Percentiles rank a stretch among this genome's conserved stretches.
Evolutionary conservation across 2,113 vertebrate genomes (phyloP).

Genomic region (Calidris pygmaea): DNA sequence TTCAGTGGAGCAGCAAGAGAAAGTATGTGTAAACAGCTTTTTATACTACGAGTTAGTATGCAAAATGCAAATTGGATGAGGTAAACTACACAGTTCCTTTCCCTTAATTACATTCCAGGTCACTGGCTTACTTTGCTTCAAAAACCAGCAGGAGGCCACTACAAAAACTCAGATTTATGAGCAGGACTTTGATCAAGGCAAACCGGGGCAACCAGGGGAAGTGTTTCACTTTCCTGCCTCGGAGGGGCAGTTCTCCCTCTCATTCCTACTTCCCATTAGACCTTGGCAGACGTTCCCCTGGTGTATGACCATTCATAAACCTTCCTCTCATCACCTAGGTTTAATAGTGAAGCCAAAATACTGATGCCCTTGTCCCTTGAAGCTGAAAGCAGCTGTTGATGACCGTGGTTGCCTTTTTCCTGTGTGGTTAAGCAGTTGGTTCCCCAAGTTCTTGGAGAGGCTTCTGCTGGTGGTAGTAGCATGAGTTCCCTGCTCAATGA

Average conservation of each 20-base stretch:
- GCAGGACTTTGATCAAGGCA: neutral
- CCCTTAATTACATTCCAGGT: constrained; percentile 6
- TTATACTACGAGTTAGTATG: neutral
- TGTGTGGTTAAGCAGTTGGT: neutral
- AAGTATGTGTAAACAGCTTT: neutral
- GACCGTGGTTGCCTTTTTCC: neutral
- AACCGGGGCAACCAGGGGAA: neutral
- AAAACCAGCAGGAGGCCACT: neutral
- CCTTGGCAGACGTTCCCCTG: neutral
- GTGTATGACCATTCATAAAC: neutral
- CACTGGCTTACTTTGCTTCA: neutral
- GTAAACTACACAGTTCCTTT: neutral
- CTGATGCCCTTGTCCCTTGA: neutral
- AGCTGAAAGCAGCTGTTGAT: neutral
- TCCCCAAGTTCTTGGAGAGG: neutral
- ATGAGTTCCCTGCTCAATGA: accelerated
- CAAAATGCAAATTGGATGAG: constrained; percentile 16
- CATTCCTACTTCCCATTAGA: neutral
- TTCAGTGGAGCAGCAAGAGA: neutral
- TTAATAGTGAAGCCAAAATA: neutral
- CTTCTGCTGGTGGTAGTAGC: neutral
- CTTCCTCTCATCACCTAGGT: neutral
- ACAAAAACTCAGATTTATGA: neutral
- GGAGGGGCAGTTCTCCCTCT: neutral
- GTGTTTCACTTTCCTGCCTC: neutral